A percentile compares a stretch with the other conserved stretches of the same genome.
Conservation (phyloP, 1,140 invertebrate species). For the Drosophila setifemur region DNA sequence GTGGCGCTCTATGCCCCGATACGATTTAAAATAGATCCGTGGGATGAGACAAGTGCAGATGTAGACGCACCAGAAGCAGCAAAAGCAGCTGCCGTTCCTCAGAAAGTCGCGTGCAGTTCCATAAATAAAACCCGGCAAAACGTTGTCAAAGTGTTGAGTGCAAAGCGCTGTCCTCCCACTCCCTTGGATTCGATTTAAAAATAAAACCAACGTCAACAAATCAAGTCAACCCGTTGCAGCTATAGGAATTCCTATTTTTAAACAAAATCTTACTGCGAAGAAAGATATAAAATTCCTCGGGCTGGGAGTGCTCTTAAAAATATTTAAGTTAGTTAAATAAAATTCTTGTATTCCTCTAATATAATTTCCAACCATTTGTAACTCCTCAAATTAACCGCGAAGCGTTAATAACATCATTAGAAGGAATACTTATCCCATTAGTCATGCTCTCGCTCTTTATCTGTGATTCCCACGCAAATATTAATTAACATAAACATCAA, state of each 20-base stretch:
- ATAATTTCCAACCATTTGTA: not conserved
- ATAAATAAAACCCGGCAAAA: conserved; percentile 44
- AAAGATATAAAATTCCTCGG: conserved; percentile 1
- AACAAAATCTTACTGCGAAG: not conserved
- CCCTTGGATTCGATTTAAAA: conserved; percentile 29
- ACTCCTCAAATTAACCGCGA: not conserved
- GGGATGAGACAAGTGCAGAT: conserved; percentile 28
- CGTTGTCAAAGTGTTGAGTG: conserved; percentile 42
- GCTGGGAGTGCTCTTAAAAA: not conserved
- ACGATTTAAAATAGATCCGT: not conserved
- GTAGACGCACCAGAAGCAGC: not conserved
- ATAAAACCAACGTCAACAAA: conserved; percentile 44
- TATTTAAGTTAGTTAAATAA: not conserved
- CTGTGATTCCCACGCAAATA: not conserved
- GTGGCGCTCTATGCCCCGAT: conserved; percentile 72
- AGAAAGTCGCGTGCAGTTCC: conserved; percentile 40
- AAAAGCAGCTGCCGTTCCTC: conserved; percentile 28
- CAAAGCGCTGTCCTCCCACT: conserved; percentile 13
- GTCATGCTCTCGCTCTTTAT: not conserved
- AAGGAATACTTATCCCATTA: conserved; percentile 27
- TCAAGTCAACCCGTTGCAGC: conserved; percentile 28
- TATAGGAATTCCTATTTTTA: conserved; percentile 36
- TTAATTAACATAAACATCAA: conserved; percentile 22
- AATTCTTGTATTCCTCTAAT: not conserved
- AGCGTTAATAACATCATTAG: conserved; percentile 5